Base-by-base conservation (phyloP, 2,797 vertebrate genomes). In the Rhynchonycteris naso region DNA sequence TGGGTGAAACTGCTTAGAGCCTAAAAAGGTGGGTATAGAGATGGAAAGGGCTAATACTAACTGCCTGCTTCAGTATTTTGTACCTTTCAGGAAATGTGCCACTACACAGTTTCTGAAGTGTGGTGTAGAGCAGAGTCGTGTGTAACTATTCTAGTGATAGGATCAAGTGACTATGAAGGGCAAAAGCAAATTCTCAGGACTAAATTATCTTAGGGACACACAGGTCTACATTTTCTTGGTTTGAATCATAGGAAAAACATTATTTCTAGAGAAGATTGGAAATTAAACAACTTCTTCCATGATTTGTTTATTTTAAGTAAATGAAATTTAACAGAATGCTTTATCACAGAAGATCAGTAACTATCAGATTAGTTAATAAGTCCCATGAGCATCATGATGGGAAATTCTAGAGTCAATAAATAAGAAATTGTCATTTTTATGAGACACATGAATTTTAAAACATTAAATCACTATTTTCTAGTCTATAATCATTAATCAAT, bases 401-500 rank as follows among this genome's bases (percentile, higher is more conserved):
- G 7, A 93, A 65, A 88, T 47, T 72, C 33, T 30, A 52, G 12
- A 65, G 58, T 50, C 47, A 18, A 38, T 54, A 22, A 83, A 56
- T 28, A 24, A 95, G 88, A 93, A 47, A n/a, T 14, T 28, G 11
- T 85, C 74, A 88, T 58, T 95, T 95, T 88, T 54, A 68, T 28
- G 52, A 72, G 30, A 66, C 14, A 35, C 68, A 95, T 94, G 56
- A 75, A 88, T 95, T 66, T 84, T 96, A 56, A 74, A 26, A 96
- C 8, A 74, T 90, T 91, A 47, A 79, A 71, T 88, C 2, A 66
- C 30, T 58, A 72, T 74, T 96, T 89, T 97, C 4, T 6, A 30
- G 15, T 2, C 4, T 95, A 18, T 88, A 76, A 96, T 90, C 93
- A 47, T 88, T 97, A 97, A 97, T 92, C 95, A 92, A 84, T 86